Base-by-base conservation (phyloP, 2,113 vertebrate species). In the Muntiacus reevesi region DNA sequence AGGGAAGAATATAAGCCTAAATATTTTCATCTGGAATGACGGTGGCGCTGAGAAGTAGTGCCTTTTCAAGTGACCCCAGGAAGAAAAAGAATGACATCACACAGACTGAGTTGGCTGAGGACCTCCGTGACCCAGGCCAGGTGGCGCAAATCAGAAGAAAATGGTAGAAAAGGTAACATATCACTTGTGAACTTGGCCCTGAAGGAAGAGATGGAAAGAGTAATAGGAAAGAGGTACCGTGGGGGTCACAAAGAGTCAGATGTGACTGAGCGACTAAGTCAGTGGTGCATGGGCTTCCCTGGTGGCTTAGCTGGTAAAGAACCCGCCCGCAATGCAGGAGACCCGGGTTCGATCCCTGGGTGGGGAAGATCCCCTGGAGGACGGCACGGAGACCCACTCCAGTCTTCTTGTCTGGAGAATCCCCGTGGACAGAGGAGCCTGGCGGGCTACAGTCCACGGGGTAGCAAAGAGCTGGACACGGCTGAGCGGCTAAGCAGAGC, bases 1-100 rank as follows among this genome's bases (percentile, higher is more conserved):
- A 60, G 86, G 87, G 81, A 84, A 57, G 47, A 90, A 92, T 40
- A 76, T 13, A 64, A 91, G 45, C 91, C 85, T 55, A 94, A 92
- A 50, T 92, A 90, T 55, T 92, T 88, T 85, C 84, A 95, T 81
- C 21, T 88, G 57, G 36, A 96, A 78, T 16, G 57, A 64, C 0
- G 33, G 12, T 79, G 52, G 19, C 27, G 36, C 40, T 81, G 94
- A 8, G 74, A 92, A 88, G 7, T 9, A 52, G 33, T 36, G 21
- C n/a, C 67, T 94, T 47, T 88, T 87, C 78, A 74, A 64, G 30
- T 27, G n/a, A 91, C 21, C 59, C n/a, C n/a, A 62, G 62, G 40
- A 81, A 92, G 27, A 55, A 84, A 71, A 89, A 87, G 83, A 93
- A 59, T 16, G 92, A 40, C 33, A 71, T 67, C 36, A 54, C 30